Conservation (phyloP, 2,797 vertebrate species). For the Lutjanus argentimaculatus region DNA sequence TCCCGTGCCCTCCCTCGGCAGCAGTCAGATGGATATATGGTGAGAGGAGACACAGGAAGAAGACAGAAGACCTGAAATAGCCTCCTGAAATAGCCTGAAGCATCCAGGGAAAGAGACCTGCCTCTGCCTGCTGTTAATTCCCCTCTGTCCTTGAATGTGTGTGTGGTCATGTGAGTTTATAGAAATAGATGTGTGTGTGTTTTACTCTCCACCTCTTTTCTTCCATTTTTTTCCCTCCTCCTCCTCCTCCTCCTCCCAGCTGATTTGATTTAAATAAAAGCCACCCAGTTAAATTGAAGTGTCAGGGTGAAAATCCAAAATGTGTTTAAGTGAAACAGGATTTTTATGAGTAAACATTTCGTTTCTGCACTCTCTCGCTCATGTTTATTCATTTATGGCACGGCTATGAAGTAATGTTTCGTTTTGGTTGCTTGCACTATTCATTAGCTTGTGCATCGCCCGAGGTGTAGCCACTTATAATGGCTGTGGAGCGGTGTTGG, state of each 20-base stretch:
- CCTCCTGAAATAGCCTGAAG: constrained; percentile 78
- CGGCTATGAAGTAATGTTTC: constrained; percentile 66
- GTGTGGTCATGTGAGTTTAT: constrained; percentile 58
- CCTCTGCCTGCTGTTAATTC: constrained; percentile 77
- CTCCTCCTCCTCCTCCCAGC: constrained; percentile 2
- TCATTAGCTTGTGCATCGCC: constrained; percentile 79
- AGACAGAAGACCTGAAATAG: constrained; percentile 78
- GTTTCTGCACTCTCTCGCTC: constrained; percentile 60
- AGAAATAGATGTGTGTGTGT: constrained; percentile 57
- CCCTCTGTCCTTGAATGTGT: constrained; percentile 70
- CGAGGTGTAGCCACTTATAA: constrained; percentile 72
- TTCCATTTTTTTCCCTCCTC: constrained; percentile 10
- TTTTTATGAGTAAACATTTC: constrained; percentile 75
- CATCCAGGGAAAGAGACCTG: constrained; percentile 73
- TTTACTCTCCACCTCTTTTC: constrained; percentile 54
- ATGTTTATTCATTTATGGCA: constrained; percentile 78
- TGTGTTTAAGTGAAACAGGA: constrained; percentile 73
- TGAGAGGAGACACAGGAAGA: constrained; percentile 62
- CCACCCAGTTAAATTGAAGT: constrained; percentile 72
- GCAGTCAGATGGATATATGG: constrained; percentile 67
- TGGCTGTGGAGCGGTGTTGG: constrained; percentile 58
- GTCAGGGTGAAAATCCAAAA: constrained; percentile 74
- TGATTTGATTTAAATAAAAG: constrained; percentile 76
- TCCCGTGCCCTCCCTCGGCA: constrained; percentile 66
- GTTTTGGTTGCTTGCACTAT: constrained; percentile 80